Percentiles rank a stretch among this genome's conserved stretches.
Evolutionary conservation across 2,888 invertebrate species (phyloP).

Genomic region (Oligia strigilis): DNA sequence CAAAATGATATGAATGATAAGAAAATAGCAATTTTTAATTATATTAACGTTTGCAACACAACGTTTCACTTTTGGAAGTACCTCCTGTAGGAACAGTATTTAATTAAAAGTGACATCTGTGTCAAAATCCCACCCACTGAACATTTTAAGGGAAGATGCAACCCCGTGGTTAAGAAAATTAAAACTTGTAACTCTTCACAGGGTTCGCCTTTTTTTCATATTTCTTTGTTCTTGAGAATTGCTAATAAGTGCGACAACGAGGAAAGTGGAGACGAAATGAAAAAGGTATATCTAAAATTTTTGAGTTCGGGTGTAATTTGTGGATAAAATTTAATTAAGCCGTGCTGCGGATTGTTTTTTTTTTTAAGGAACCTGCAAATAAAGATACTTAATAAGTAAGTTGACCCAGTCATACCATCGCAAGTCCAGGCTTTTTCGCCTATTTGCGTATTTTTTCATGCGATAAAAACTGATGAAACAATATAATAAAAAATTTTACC

Average conservation of each 20-base stretch:
- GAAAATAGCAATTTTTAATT: not conserved
- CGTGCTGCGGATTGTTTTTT: not conserved
- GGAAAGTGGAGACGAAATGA: not conserved
- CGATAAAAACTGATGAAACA: no score
- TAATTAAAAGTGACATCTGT: constrained; percentile 19
- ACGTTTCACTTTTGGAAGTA: not conserved
- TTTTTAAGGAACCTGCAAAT: no score
- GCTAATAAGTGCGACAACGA: not conserved
- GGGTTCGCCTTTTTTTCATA: not conserved
- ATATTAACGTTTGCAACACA: not conserved
- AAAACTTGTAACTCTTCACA: constrained; percentile 1
- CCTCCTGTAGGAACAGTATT: not conserved
- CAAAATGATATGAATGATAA: not conserved
- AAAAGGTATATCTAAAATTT: not conserved
- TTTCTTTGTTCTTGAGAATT: constrained; percentile 3
- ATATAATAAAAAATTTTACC: no score
- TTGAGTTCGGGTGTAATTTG: not conserved
- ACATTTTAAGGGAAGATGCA: not conserved
- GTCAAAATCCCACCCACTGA: not conserved
- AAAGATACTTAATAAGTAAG: not conserved
- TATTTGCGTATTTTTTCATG: not conserved
- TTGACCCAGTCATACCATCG: not conserved
- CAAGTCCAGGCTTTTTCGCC: not conserved
- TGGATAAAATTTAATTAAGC: not conserved
- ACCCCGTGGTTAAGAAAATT: constrained; percentile 24